Percentiles rank a stretch among this genome's conserved stretches.
Evolutionary conservation across 1,140 invertebrate genomes (phyloP).

Genomic region (Pteromalus puparum): DNA sequence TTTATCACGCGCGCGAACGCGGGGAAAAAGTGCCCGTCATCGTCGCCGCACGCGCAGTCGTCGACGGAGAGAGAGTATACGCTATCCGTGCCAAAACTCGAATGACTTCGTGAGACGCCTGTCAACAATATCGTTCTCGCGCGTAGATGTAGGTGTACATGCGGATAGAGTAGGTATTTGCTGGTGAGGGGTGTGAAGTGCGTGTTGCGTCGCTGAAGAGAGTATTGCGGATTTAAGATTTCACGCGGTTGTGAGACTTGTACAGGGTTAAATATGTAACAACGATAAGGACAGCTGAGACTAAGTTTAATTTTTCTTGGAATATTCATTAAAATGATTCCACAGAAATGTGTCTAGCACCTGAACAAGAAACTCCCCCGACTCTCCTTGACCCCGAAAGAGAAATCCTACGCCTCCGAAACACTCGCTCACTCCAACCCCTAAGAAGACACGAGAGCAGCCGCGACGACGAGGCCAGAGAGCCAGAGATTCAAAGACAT

Average conservation of each 20-base stretch:
- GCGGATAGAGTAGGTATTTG: background rate
- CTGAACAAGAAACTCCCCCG: no score
- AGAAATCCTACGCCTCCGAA: constrained; percentile 32
- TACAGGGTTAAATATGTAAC: background rate
- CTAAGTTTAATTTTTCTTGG: no score
- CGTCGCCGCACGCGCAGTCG: constrained; percentile 36
- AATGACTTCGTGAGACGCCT: constrained; percentile 70
- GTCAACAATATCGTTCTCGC: constrained; percentile 67
- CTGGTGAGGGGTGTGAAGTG: background rate
- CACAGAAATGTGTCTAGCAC: background rate
- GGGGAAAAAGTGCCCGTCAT: constrained; percentile 69
- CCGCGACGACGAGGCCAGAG: no score
- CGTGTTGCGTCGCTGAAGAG: background rate
- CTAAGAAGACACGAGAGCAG: background rate
- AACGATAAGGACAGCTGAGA: no score
- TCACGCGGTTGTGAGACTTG: background rate
- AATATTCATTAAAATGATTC: background rate
- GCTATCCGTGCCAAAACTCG: constrained; percentile 62
- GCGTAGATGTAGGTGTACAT: background rate
- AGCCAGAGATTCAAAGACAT: constrained; percentile 72
- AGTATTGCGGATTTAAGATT: background rate
- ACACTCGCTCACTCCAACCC: background rate
- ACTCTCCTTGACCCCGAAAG: background rate
- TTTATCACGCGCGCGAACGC: constrained; percentile 65
- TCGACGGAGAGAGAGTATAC: constrained; percentile 3